A percentile compares a stretch with the other conserved stretches of the same genome.
Evolutionary conservation across 2,113 vertebrate species (phyloP).

Genomic region (Channa maculata): DNA sequence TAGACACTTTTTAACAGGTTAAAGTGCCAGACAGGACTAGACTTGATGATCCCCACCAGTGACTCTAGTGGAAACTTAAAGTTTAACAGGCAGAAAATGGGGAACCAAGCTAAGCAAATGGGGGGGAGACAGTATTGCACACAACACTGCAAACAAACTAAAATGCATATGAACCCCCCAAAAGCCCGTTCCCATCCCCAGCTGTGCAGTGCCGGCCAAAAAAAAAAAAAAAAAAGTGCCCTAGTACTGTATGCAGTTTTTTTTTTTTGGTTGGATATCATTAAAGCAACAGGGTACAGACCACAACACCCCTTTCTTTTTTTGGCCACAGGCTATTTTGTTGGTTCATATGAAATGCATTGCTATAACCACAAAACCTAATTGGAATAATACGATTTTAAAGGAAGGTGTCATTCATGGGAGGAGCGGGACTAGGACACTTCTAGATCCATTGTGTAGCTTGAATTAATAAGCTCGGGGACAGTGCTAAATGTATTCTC

Average conservation of each 20-base stretch:
- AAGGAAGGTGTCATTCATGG: conserved; percentile 29
- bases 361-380: conserved; percentile 9
- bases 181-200: no score
- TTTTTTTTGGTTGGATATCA: not conserved
- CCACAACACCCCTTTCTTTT: not conserved
- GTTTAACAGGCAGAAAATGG: conserved; percentile 5
- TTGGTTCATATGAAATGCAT: not conserved
- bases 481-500: conserved; percentile 25
- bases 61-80: conserved; percentile 16
- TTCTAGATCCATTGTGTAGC: conserved; percentile 6
- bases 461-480: conserved; percentile 8
- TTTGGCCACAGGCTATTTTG: conserved; percentile 25
- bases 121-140: no score
- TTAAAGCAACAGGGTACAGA: conserved; percentile 2
- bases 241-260: not conserved
- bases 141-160: no score
- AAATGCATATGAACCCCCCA: no score
- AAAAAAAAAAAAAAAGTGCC: not conserved
- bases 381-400: conserved; percentile 22
- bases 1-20: conserved; percentile 1
- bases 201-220: no score
- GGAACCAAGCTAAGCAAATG: not conserved
- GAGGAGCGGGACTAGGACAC: conserved; percentile 10
- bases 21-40: conserved; percentile 17
- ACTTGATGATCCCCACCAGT: conserved; percentile 23